Evolutionary conservation across 2,797 vertebrate species (phyloP).

Genomic region (Steatocranus sp.): DNA sequence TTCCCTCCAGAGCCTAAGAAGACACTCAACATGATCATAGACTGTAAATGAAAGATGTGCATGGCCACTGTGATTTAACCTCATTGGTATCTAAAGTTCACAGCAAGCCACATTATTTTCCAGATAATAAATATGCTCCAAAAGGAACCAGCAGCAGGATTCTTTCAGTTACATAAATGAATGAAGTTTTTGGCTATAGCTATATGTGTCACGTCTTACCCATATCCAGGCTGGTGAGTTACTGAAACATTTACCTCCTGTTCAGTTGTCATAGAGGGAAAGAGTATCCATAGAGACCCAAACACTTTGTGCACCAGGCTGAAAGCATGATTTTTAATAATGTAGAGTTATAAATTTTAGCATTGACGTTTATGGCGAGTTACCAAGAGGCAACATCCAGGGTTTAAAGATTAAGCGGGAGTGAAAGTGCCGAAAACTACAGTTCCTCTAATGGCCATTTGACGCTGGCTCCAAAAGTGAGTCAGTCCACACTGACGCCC

Average conservation of each 20-base stretch:
- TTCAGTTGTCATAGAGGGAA: not conserved
- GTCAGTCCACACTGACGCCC: not conserved
- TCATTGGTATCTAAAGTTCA: not conserved
- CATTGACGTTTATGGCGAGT: not conserved
- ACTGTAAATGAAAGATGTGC: not conserved
- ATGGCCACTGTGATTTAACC: not conserved
- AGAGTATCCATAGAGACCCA: not conserved
- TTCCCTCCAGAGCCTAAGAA: not conserved
- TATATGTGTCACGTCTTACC: not conserved
- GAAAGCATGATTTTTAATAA: not conserved
- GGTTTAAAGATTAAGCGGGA: not conserved
- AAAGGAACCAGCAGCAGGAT: not conserved
- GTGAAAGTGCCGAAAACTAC: not conserved
- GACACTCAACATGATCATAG: not conserved
- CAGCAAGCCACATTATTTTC: not conserved
- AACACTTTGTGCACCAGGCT: not conserved
- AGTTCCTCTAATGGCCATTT: not conserved
- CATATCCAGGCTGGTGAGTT: not conserved
- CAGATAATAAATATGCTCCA: not conserved
- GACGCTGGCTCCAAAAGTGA: not conserved
- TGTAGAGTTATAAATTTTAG: not conserved
- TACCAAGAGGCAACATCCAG: not conserved
- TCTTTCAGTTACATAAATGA: not conserved
- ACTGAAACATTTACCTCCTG: not conserved
- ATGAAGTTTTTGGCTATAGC: not conserved